phyloP scores from a whole-genome alignment of 2,797 vertebrate species.

The Gadopsis bispinosus region DNA sequence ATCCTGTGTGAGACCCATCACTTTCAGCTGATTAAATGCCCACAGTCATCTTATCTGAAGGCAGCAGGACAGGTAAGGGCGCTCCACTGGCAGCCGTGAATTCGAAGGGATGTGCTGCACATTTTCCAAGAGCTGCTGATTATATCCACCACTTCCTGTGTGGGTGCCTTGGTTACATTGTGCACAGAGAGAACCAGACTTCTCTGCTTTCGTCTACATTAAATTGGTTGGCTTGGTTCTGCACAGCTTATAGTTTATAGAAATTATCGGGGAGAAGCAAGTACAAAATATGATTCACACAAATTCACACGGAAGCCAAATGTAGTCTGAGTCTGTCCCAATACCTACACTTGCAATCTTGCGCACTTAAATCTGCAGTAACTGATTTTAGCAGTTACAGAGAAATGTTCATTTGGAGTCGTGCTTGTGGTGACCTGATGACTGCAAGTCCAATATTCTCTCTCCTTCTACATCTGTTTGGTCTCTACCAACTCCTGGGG shows the following conservation, averaged over 20 bases:
- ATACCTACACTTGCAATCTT: background rate
- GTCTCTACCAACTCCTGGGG: conserved; percentile 10
- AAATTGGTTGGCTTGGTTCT: conserved; percentile 9
- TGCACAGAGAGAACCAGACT: conserved; percentile 37
- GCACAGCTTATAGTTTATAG: background rate
- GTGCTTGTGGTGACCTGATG: background rate
- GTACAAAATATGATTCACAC: background rate
- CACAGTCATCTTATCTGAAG: conserved; percentile 68
- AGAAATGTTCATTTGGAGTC: conserved; percentile 1
- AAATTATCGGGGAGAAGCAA: background rate
- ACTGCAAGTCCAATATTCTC: background rate
- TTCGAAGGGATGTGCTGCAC: conserved; percentile 64
- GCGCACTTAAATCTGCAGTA: background rate
- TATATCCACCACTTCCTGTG: conserved; percentile 62
- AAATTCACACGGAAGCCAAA: conserved; percentile 5
- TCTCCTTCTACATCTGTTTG: background rate
- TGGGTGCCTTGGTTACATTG: conserved; percentile 41
- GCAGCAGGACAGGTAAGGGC: conserved; percentile 67
- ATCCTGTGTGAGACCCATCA: conserved; percentile 53
- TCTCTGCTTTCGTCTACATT: conserved; percentile 20
- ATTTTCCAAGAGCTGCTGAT: conserved; percentile 58
- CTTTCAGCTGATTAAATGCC: conserved; percentile 66
- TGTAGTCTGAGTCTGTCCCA: background rate
- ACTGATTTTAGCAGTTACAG: background rate
- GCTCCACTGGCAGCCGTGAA: conserved; percentile 50